phyloP scores from a whole-genome alignment of 2,797 vertebrate species.

The Centropyge bicolor region DNA sequence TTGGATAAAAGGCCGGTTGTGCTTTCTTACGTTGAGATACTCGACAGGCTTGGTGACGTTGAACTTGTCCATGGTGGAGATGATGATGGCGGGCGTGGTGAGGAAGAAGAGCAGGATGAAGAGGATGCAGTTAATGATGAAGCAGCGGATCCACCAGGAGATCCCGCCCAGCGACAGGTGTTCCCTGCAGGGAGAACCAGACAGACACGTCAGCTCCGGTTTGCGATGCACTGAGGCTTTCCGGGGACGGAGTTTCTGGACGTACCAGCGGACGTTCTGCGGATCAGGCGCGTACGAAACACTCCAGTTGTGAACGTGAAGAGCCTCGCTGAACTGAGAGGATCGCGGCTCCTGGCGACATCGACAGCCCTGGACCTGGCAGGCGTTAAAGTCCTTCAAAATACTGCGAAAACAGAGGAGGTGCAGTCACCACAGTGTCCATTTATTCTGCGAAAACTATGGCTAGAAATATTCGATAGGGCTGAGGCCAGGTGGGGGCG shows the following conservation, averaged over 20 bases:
- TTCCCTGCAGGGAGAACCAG: slow-evolving; percentile 85
- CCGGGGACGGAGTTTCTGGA: not conserved
- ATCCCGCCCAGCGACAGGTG: slow-evolving; percentile 94
- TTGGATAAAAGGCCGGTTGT: slow-evolving; percentile 17
- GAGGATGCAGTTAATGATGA: slow-evolving; percentile 95
- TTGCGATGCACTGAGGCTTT: rapidly evolving
- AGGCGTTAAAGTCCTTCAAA: slow-evolving; percentile 96
- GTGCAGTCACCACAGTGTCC: not conserved
- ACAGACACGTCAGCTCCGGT: not conserved
- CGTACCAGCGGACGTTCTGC: slow-evolving; percentile 96
- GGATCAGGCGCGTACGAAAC: slow-evolving; percentile 95
- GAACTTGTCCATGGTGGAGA: slow-evolving; percentile 99
- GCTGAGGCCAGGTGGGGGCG: not conserved
- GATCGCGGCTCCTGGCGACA: slow-evolving; percentile 90
- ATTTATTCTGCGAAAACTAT: not conserved
- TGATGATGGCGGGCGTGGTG: slow-evolving; percentile 98
- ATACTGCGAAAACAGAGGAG: slow-evolving; percentile 82
- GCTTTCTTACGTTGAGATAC: slow-evolving; percentile 92
- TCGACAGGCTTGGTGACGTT: slow-evolving; percentile 98
- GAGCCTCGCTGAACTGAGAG: slow-evolving; percentile 93
- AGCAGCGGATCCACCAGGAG: slow-evolving; percentile 97
- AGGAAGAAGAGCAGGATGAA: slow-evolving; percentile 98
- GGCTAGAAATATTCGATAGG: too few species aligned
- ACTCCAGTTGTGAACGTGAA: slow-evolving; percentile 93
- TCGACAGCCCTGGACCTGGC: slow-evolving; percentile 94